Evolutionary conservation across 53 echinoderm and acorn worm species (phyloP).

Genomic region (Antedon mediterranea): DNA sequence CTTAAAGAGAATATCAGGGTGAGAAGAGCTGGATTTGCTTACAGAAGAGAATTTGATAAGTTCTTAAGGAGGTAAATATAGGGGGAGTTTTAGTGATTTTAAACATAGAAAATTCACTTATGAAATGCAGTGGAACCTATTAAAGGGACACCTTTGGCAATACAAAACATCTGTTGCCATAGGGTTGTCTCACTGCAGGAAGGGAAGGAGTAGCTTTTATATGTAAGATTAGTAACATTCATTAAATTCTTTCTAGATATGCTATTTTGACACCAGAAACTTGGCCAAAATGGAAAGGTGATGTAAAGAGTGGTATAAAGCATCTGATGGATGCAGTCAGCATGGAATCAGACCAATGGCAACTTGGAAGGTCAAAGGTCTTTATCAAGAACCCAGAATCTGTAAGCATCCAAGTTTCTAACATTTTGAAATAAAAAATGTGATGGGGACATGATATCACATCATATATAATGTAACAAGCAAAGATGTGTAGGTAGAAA

Average conservation of each 20-base stretch:
- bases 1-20: constrained; percentile 95
- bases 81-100: too few species aligned
- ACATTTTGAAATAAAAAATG: too few species aligned
- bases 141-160: too few species aligned
- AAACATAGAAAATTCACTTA: too few species aligned
- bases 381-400: constrained; percentile 97
- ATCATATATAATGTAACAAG: too few species aligned
- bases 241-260: constrained; percentile 34
- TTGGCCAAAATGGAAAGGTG: constrained; percentile 81
- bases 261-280: constrained; percentile 79
- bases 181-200: too few species aligned
- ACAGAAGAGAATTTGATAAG: constrained; percentile 83
- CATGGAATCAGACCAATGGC: constrained; percentile 90
- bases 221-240: too few species aligned
- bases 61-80: constrained; percentile 91
- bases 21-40: constrained; percentile 88
- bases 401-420: constrained; percentile 24
- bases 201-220: too few species aligned
- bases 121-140: too few species aligned
- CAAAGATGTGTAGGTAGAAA: too few species aligned
- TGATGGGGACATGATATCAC: too few species aligned
- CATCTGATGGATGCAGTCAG: constrained; percentile 70
- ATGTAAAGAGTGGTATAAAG: constrained; percentile 54
- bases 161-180: too few species aligned
- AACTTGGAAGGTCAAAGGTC: constrained; percentile 77